Conservation (phyloP, 2,797 vertebrate genomes). For the Diceros bicornis region DNA sequence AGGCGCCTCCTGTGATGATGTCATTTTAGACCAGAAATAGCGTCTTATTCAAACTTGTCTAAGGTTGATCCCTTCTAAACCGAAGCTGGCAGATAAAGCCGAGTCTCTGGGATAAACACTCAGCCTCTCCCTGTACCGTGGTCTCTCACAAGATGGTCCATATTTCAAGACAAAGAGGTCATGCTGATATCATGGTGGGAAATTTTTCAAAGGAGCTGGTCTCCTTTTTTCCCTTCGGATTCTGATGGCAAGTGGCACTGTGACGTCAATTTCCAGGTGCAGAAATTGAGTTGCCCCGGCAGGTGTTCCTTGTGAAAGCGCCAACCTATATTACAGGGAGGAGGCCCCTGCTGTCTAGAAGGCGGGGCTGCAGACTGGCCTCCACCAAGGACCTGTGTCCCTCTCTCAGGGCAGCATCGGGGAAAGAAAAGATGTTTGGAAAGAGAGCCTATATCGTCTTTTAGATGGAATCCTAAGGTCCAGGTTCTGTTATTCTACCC, state of each 20-base stretch:
- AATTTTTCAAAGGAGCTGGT: neutral
- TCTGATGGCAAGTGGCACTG: conserved; percentile 15
- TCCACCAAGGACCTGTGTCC: neutral
- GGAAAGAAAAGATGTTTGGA: neutral
- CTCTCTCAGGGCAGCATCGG: neutral
- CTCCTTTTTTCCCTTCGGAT: conserved; percentile 36
- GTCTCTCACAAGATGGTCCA: neutral
- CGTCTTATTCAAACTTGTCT: neutral
- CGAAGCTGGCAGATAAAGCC: neutral
- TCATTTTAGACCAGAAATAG: conserved; percentile 30
- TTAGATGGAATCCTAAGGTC: neutral
- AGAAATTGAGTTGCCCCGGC: conserved; percentile 15
- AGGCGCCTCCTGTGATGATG: neutral
- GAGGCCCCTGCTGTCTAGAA: neutral
- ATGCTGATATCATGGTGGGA: neutral
- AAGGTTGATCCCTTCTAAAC: neutral
- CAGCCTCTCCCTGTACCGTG: neutral
- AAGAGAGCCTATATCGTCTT: neutral
- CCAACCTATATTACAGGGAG: neutral
- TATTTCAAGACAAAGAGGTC: conserved; percentile 36
- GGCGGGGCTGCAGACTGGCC: neutral
- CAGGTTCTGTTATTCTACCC: neutral
- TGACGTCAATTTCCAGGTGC: conserved; percentile 58
- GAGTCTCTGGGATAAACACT: neutral
- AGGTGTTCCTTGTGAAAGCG: conserved; percentile 33